Evolutionary conservation across 2,888 invertebrate species (phyloP).

Genomic region (Antheraea yamamai): DNA sequence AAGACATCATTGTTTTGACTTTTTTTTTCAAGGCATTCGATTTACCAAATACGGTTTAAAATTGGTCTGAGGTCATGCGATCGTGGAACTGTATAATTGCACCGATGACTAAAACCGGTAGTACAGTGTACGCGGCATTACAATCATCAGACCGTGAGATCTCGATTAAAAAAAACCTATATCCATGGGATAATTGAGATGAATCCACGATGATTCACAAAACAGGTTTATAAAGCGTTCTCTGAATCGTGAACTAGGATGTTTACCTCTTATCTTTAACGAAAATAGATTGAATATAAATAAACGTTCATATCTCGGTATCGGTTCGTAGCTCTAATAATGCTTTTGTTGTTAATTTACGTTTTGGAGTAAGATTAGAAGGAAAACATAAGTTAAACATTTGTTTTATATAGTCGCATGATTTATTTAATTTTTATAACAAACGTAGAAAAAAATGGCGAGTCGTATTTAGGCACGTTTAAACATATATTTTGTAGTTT

Average conservation of each 20-base stretch:
- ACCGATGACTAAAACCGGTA: not conserved
- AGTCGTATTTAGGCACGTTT: too few relatives aligned
- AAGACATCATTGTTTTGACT: too few relatives aligned
- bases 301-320: constrained; percentile 1
- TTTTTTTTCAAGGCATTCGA: too few relatives aligned
- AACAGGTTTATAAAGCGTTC: not conserved
- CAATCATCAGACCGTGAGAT: constrained; percentile 16
- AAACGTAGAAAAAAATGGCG: too few relatives aligned
- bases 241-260: constrained; percentile 3
- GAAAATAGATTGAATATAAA: constrained; percentile 14
- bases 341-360: not conserved
- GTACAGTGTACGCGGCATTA: not conserved
- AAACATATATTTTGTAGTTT: too few relatives aligned
- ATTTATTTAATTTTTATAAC: too few relatives aligned
- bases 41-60: not conserved
- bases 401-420: not conserved
- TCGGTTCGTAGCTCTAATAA: not conserved
- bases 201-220: constrained; percentile 5
- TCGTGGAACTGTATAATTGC: not conserved
- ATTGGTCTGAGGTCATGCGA: not conserved
- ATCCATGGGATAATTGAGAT: constrained; percentile 14
- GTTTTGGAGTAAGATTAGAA: not conserved
- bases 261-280: constrained; percentile 9
- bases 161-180: constrained; percentile 9
- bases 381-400: not conserved